Percentiles rank a stretch among this genome's conserved stretches.
phyloP scores from a whole-genome alignment of 2,797 vertebrate species.

The Fringilla coelebs region DNA sequence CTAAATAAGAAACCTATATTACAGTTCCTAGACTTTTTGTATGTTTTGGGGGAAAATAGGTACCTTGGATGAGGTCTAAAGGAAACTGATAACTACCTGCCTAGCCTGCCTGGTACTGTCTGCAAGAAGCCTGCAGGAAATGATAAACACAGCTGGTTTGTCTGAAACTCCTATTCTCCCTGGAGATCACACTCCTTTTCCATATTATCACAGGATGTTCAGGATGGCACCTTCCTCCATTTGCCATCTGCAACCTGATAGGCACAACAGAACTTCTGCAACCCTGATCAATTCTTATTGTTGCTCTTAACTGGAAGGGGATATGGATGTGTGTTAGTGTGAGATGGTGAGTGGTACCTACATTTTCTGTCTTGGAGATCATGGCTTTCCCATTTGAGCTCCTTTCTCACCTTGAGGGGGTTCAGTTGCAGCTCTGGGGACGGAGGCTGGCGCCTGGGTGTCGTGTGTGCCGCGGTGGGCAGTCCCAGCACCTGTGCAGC shows the following conservation, averaged over 20 bases:
- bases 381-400: not conserved
- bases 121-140: not conserved
- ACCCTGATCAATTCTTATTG: not conserved
- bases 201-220: not conserved
- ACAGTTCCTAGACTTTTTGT: not conserved
- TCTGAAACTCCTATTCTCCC: not conserved
- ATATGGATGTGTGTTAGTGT: not conserved
- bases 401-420: not conserved
- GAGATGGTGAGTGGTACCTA: not conserved
- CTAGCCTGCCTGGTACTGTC: not conserved
- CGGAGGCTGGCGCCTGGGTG: not conserved
- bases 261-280: not conserved
- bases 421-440: not conserved
- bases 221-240: not conserved
- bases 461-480: not conserved
- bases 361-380: not conserved
- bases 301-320: not conserved
- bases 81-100: not conserved
- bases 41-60: not conserved
- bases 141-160: not conserved
- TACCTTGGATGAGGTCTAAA: not conserved
- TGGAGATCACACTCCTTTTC: not conserved
- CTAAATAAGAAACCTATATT: not conserved
- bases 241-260: not conserved
- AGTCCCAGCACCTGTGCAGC: not conserved